Evolutionary conservation across 2,888 invertebrate species (phyloP).

Genomic region (Drosophila phalerata): DNA sequence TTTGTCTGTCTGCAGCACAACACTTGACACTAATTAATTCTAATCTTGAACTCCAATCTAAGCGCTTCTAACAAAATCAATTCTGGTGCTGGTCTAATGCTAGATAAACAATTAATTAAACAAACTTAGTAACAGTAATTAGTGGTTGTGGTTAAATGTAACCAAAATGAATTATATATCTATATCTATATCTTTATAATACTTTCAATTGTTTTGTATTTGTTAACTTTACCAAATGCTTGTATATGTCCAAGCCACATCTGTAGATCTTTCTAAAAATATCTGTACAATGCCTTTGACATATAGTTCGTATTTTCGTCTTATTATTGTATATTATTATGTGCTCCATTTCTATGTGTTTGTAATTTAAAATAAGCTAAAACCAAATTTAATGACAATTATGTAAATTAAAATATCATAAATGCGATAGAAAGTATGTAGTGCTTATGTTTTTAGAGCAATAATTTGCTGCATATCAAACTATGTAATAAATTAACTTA

Average conservation of each 20-base stretch:
- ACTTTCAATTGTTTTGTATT: constrained; percentile 43
- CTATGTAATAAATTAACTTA: constrained; percentile 25
- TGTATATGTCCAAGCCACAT: constrained; percentile 41
- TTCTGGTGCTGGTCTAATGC: constrained; percentile 69
- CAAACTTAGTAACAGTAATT: constrained; percentile 52
- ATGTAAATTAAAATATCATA: constrained; percentile 48
- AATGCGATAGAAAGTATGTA: constrained; percentile 11
- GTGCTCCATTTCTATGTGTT: constrained; percentile 32
- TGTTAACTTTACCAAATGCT: constrained; percentile 35
- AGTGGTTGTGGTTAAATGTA: constrained; percentile 68
- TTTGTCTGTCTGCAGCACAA: constrained; percentile 12
- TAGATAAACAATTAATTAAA: constrained; percentile 44
- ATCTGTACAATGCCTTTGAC: constrained; percentile 26
- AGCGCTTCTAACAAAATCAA: constrained; percentile 70
- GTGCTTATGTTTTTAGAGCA: constrained; percentile 50
- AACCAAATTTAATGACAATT: constrained; percentile 15
- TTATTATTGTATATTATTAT: constrained; percentile 49
- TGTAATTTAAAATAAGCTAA: constrained; percentile 48
- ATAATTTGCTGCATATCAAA: constrained; percentile 74
- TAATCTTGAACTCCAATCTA: constrained; percentile 53
- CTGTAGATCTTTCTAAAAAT: constrained; percentile 10
- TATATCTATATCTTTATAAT: constrained; percentile 2
- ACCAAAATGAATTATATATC: constrained; percentile 35
- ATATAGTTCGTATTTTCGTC: constrained; percentile 27
- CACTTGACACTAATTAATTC: constrained; percentile 2